Percentiles rank a stretch among this genome's conserved stretches.
Conservation (phyloP, 2,888 invertebrate species). For the Eubasilissa splendida region DNA sequence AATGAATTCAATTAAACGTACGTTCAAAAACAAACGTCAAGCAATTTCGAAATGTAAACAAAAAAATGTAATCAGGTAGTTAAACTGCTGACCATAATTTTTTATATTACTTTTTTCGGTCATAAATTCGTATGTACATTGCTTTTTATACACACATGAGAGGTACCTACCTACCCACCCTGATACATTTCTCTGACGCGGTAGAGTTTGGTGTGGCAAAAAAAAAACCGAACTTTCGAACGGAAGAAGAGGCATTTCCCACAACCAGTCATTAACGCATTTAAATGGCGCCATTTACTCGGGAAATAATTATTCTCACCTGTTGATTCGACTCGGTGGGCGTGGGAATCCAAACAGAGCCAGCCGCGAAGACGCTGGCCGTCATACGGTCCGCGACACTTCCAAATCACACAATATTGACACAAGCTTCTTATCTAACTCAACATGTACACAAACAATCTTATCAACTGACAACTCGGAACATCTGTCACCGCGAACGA, state of each 20-base stretch:
- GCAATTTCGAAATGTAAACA: not conserved
- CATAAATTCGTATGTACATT: too few species aligned
- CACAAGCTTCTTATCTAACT: slow-evolving; percentile 21
- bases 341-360: slow-evolving; percentile 32
- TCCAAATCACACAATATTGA: slow-evolving; percentile 34
- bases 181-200: too few species aligned
- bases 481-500: not conserved
- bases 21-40: not conserved
- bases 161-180: too few species aligned
- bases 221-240: not conserved
- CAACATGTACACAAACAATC: slow-evolving; percentile 16
- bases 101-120: too few species aligned
- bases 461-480: not conserved
- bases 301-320: slow-evolving; percentile 30
- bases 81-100: too few species aligned
- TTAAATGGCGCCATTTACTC: slow-evolving; percentile 19
- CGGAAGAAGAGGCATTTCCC: slow-evolving; percentile 1
- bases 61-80: not conserved
- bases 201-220: not conserved
- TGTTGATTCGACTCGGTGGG: slow-evolving; percentile 35
- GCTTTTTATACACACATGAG: too few species aligned
- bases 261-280: not conserved
- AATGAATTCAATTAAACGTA: too few species aligned
- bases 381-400: slow-evolving; percentile 13
- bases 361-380: not conserved